Base-by-base conservation (phyloP, 2,113 vertebrate genomes). In the Furnarius figulus region DNA sequence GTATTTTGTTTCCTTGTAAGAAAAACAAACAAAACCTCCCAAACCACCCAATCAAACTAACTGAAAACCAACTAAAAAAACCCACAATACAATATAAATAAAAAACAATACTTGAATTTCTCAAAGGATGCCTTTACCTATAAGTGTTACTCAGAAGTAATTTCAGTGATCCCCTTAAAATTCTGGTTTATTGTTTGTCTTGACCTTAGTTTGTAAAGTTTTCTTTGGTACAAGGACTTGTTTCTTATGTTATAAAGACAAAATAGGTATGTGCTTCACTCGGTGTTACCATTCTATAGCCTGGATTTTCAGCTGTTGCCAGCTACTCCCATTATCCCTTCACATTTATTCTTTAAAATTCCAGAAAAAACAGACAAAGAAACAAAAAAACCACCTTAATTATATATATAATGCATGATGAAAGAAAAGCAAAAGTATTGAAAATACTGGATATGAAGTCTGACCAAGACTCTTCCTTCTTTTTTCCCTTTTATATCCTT, bases 61-160 rank as follows among this genome's bases (percentile, higher is more conserved):
- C 40, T 40, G 82, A 30, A 6, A 68, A 65, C 21, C 0, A 2
- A 76, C 16, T 2, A 59, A 46, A 35, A 39, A 31, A 6, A 1
- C 1, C 5, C 10, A 25, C 2, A 70, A 8, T 8, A 10, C 2
- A 52, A 24, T 28, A 39, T 7, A 66, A 76, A 81, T n/a, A 61
- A 81, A 53, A 33, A 44, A 0, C 2, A 18, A 61, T 47, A 47
- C 28, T 65, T 27, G 14, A 30, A 56, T 81, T 47, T 66, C 37
- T 70, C 14, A 39, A 81, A 81, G 6, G 22, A 28, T 14, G 9
- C 3, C 9, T 46, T n/a, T 83, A 14, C 5, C 14, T 80, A 5
- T 14, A 39, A 50, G 2, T 42, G 9, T 0, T 12, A 42, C 7
- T 87, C 12, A n/a, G 23, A 55, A 78, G 2, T 7, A 0, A 53